These are phyloP conservation scores for Proterorhinus semilunaris DNA, from an alignment of 2,113 vertebrate genomes.

Conservation along the genomic window DNA sequence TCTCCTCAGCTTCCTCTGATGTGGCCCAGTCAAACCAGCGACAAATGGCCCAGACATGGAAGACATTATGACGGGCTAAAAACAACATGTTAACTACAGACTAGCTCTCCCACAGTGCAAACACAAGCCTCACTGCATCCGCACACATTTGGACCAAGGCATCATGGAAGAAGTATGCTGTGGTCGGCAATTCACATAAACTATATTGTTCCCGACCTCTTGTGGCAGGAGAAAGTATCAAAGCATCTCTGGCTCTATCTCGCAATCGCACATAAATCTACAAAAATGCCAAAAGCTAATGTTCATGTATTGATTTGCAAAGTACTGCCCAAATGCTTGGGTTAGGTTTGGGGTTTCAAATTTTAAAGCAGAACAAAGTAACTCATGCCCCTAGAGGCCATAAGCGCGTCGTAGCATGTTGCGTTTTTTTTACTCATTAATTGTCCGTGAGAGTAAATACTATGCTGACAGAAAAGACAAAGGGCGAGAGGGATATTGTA, in stretches of 20 bases:
- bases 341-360: too few species aligned
- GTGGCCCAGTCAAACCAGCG: conserved; percentile 61
- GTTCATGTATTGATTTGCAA: too few species aligned
- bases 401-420: too few species aligned
- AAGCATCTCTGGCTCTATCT: neutral
- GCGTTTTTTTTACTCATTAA: too few species aligned
- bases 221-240: neutral
- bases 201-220: neutral
- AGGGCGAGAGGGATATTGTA: too few species aligned
- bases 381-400: too few species aligned
- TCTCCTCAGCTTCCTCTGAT: conserved; percentile 56
- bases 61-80: conserved; percentile 69
- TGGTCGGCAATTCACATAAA: neutral
- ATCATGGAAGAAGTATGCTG: conserved; percentile 36
- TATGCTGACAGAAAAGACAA: too few species aligned
- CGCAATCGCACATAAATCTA: neutral
- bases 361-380: too few species aligned
- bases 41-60: conserved; percentile 68
- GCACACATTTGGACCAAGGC: conserved; percentile 56
- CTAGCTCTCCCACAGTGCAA: conserved; percentile 63
- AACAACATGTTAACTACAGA: conserved; percentile 72
- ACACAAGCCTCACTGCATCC: conserved; percentile 55
- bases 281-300: too few species aligned
- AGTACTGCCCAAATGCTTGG: too few species aligned
- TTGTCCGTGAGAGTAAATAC: too few species aligned